A percentile compares a stretch with the other conserved stretches of the same genome.
These are phyloP conservation scores for Bombus polaris DNA, from an alignment of 1,140 invertebrate species.

Conservation along the genomic window DNA sequence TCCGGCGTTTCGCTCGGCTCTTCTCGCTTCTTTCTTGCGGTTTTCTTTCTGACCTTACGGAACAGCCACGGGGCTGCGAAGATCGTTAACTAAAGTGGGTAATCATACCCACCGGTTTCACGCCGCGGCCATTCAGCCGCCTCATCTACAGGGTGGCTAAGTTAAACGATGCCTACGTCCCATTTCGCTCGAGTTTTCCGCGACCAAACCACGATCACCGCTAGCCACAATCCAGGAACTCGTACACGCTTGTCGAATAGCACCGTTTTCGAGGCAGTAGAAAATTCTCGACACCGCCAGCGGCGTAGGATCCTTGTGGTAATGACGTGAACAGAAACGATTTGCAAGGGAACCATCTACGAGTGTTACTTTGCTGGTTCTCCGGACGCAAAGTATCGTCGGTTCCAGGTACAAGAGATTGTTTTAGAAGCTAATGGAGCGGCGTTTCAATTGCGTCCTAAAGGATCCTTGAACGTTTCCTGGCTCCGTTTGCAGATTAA, in stretches of 20 bases:
- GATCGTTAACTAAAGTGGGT: slow-evolving; percentile 72
- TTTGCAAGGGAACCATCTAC: neutral
- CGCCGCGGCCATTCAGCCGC: slow-evolving; percentile 56
- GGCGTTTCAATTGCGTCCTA: too few relatives aligned
- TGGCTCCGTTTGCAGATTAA: neutral
- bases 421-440: slow-evolving; percentile 32
- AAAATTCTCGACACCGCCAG: too few relatives aligned
- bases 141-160: slow-evolving; percentile 60
- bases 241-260: neutral
- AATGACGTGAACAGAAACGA: neutral
- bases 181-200: slow-evolving; percentile 20
- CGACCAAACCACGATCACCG: neutral
- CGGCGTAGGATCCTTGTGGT: neutral
- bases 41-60: slow-evolving; percentile 68
- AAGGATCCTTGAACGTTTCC: neutral
- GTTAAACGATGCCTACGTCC: slow-evolving; percentile 36
- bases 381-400: slow-evolving; percentile 23
- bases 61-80: slow-evolving; percentile 66
- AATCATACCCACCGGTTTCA: slow-evolving; percentile 71
- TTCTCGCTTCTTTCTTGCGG: slow-evolving; percentile 47
- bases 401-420: slow-evolving; percentile 39
- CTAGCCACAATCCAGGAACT: neutral
- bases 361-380: neutral
- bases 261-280: neutral
- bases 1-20: slow-evolving; percentile 17